Conservation (phyloP, 2,113 vertebrate genomes). For the Corydoras maculifer region DNA sequence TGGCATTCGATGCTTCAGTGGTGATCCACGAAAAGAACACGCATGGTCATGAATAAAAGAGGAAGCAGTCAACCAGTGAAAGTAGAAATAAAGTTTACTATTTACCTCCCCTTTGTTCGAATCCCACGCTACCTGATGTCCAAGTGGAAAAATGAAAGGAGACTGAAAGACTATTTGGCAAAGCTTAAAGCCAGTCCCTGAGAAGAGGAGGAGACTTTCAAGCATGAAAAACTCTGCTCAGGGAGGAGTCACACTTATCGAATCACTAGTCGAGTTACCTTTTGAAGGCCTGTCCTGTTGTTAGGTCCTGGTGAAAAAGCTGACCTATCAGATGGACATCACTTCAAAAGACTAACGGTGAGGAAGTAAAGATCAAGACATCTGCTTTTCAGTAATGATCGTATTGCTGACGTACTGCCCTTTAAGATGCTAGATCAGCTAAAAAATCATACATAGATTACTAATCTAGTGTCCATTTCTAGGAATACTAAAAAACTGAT, state of each 20-base stretch:
- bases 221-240: constrained; percentile 12
- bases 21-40: no score
- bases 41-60: no score
- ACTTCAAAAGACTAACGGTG: no score
- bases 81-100: neutral
- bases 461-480: neutral
- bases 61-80: neutral
- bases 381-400: no score
- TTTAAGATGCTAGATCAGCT: no score
- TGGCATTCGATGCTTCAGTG: no score
- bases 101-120: constrained; percentile 2
- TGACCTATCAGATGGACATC: no score
- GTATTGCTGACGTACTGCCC: no score
- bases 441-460: no score
- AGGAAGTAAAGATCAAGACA: no score
- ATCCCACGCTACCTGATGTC: neutral
- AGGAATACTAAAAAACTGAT: neutral
- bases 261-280: constrained; percentile 21
- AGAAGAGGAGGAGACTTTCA: constrained; percentile 30
- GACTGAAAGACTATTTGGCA: neutral
- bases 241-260: constrained; percentile 17
- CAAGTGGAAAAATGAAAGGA: neutral
- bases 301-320: no score
- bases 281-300: constrained; percentile 14
- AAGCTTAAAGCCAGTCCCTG: neutral